Evolutionary conservation across 2,888 invertebrate species (phyloP), one percentile per base, ranked within the genome.

Genomic region (Pterobdella sp.): DNA sequence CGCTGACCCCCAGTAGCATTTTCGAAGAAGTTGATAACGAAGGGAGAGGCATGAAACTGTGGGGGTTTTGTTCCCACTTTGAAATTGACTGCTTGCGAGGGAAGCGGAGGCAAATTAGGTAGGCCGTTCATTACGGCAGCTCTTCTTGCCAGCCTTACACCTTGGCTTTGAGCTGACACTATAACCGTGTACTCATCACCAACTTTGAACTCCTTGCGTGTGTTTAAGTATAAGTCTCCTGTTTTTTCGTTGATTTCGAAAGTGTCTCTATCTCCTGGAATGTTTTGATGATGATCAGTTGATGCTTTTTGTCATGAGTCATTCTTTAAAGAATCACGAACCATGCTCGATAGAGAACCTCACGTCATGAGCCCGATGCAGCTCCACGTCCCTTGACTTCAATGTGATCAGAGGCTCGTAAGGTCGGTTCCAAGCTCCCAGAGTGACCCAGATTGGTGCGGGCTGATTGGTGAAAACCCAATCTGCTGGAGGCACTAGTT

Each of bases 231-330:
- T 49, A 78, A 72, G 1, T 75, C 74, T 18, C 78, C 77, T 1
- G 75, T 77, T n/a, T 29, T 65, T 1, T 69, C 42, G 68, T 78
- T 74, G 7, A 78, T 68, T 2, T 32, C 67, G 73, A 78, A 78
- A n/a, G 73, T 66, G 18, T 71, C 74, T 14, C 71, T 73, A 7
- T 73, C 74, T 7, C 76, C 76, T 72, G 37, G 1, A 26, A 3
- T 4, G 18, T 56, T 42, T 42, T 42, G 49, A 42, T 14, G 22
- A 14, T 14, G 49, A 42, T 14, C 7, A 42, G 22, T 42, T 22
- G 7, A 42, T 14, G 22, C 7, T 42, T 14, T 14, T 14, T 14
- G 49, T 42, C 22, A 42, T 42, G 22, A 42, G 22, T n/a, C n/a
- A n/a, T n/a, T n/a, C n/a, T n/a, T n/a, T n/a, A n/a, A n/a, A n/a